Percentiles rank a stretch among this genome's conserved stretches.
Evolutionary conservation across 1,140 invertebrate genomes (phyloP).

Genomic region (Drosophila kanapiae): DNA sequence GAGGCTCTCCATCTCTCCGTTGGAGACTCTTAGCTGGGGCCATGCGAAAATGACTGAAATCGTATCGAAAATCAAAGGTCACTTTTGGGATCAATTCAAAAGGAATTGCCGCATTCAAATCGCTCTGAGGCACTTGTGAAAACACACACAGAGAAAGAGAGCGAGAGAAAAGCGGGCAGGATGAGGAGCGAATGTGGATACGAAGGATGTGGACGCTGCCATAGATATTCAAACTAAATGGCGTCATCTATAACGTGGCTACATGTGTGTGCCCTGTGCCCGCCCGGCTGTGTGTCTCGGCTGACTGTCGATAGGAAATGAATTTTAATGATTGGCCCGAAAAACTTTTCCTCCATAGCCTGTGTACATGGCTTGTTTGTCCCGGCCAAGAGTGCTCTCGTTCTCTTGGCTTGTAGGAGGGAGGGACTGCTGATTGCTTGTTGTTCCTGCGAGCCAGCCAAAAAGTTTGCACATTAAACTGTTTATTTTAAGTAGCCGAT

Average conservation of each 20-base stretch:
- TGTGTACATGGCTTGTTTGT: constrained; percentile 60
- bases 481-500: constrained; percentile 80
- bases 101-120: constrained; percentile 84
- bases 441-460: constrained; percentile 42
- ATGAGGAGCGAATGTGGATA: constrained; percentile 12
- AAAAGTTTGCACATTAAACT: constrained; percentile 81
- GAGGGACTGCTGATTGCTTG: constrained; percentile 36
- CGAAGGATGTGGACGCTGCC: constrained; percentile 56
- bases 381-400: constrained; percentile 29
- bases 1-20: constrained; percentile 36
- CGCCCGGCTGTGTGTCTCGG: constrained; percentile 35
- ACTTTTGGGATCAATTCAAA: constrained; percentile 84
- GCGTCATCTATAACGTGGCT: constrained; percentile 74
- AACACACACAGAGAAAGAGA: constrained; percentile 27
- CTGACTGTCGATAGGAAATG: constrained; percentile 82
- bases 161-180: not conserved
- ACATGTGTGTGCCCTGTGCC: constrained; percentile 23
- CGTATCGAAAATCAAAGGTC: constrained; percentile 84
- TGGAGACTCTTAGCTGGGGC: constrained; percentile 75
- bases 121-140: constrained; percentile 78
- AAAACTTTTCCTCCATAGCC: constrained; percentile 56
- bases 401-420: not conserved
- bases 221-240: constrained; percentile 83
- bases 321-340: constrained; percentile 80
- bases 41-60: constrained; percentile 81